Evolutionary conservation across 2,888 invertebrate species (phyloP).

Genomic region (Andrena flavipes): DNA sequence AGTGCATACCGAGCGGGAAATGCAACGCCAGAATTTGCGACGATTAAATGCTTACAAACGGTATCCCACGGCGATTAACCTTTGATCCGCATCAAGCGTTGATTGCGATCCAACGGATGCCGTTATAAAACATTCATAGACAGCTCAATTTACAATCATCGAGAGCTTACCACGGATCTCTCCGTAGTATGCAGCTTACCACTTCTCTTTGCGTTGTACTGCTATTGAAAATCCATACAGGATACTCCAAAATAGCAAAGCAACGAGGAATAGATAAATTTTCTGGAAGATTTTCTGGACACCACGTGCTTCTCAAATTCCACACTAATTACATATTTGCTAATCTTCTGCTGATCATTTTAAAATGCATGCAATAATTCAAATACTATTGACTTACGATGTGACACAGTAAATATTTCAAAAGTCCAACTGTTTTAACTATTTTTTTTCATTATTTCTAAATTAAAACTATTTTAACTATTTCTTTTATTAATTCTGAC

Average conservation of each 20-base stretch:
- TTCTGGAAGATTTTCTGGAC: no score
- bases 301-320: no score
- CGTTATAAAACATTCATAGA: constrained; percentile 35
- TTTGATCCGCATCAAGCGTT: constrained; percentile 47
- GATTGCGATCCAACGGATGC: constrained; percentile 20
- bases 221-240: neutral
- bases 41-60: constrained; percentile 52
- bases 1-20: constrained; percentile 19
- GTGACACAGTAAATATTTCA: no score
- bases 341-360: no score
- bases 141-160: constrained; percentile 38
- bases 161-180: neutral
- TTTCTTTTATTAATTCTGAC: no score
- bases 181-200: neutral
- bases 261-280: no score
- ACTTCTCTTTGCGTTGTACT: neutral
- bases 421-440: no score
- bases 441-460: no score
- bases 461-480: no score
- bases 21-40: constrained; percentile 31
- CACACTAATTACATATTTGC: no score
- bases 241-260: neutral
- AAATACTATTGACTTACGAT: no score
- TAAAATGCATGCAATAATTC: no score
- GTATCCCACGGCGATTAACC: constrained; percentile 53